Evolutionary conservation across 2,797 vertebrate genomes (phyloP), one percentile per base, ranked within the genome.

Genomic region (Xerus rutilus): DNA sequence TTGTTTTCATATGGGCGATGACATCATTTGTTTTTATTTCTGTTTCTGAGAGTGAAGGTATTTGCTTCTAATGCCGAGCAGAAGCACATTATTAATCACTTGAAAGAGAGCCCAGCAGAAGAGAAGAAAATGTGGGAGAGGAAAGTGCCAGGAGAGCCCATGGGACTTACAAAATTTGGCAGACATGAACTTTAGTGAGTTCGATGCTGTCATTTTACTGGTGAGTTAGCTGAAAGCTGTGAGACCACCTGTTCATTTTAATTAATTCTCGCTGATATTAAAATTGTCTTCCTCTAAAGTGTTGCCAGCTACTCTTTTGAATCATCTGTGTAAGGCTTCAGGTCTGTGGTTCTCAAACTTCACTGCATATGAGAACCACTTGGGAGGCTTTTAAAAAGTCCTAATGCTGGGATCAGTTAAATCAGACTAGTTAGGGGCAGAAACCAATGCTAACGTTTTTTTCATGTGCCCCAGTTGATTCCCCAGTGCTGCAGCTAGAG

Each of bases 51-150:
- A 99, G 99, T 99, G 17, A 99, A 99, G 97, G 99, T 99, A 98
- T 99, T 99, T 96, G 99, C 99, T 18, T 99, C 99, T n/a, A 98
- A 99, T 98, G 97, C 98, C 5, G 98, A 99, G 43, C 99, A 99
- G 98, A 99, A 99, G 98, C 99, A 99, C 72, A 98, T 99, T 65
- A 94, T 99, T 65, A 97, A 99, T 97, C 99, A 99, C 95, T 95
- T 99, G 82, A 99, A 99, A 97, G 98, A 99, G 5, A 98, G 98
- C 18, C 99, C 98, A 3, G 77, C 98, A 35, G 97, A 99, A 97
- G 99, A 99, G 97, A 99, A 98, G 90, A 98, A 91, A 99, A 99
- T 59, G 99, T 99, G 65, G 97, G 99, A 79, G 98, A 99, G 91
- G 99, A 99, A 98, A 99, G 99, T 54, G 99, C 99, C 10, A 98